Percentiles rank a stretch among this genome's conserved stretches.
Conservation (phyloP, 1,140 invertebrate species). For the Drosophila pachea region DNA sequence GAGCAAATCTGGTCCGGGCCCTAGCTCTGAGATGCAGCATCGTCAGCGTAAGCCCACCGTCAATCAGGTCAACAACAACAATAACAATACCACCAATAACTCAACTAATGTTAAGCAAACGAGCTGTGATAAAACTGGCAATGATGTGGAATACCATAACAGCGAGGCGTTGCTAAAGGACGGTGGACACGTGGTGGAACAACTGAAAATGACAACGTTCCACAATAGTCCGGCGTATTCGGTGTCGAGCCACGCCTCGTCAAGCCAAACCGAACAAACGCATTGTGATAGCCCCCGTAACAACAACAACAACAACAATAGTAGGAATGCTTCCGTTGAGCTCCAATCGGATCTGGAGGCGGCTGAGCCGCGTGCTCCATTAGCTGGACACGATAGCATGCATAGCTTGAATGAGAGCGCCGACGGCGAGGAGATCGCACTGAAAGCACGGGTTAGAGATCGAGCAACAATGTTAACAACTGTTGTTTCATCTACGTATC, state of each 20-base stretch:
- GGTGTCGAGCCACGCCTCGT: conserved; percentile 54
- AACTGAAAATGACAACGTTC: conserved; percentile 60
- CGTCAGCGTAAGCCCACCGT: conserved; percentile 64
- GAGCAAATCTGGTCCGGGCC: conserved; percentile 14
- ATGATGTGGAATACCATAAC: conserved; percentile 59
- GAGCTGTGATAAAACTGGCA: conserved; percentile 71
- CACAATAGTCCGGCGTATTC: conserved; percentile 67
- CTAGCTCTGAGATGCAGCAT: conserved; percentile 70
- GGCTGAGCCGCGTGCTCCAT: conserved; percentile 49
- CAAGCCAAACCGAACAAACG: conserved; percentile 76
- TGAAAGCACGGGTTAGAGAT: conserved; percentile 67
- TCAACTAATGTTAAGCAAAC: conserved; percentile 60
- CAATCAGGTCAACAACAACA: conserved; percentile 55
- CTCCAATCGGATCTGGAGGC: conserved; percentile 26
- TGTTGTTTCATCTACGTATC: conserved; percentile 65
- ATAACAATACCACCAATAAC: conserved; percentile 56
- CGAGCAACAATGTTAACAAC: conserved; percentile 29
- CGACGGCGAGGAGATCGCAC: conserved; percentile 41
- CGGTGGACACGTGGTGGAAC: conserved; percentile 56
- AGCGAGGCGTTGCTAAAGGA: conserved; percentile 59
- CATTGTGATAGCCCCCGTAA: conserved; percentile 60
- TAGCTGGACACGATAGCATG: conserved; percentile 65
- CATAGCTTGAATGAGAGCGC: conserved; percentile 55
- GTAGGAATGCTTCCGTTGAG: conserved; percentile 40
- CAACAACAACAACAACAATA: conserved; percentile 30